Base-by-base conservation (phyloP, 2,888 invertebrate species). In the Phytoseiulus persimilis region DNA sequence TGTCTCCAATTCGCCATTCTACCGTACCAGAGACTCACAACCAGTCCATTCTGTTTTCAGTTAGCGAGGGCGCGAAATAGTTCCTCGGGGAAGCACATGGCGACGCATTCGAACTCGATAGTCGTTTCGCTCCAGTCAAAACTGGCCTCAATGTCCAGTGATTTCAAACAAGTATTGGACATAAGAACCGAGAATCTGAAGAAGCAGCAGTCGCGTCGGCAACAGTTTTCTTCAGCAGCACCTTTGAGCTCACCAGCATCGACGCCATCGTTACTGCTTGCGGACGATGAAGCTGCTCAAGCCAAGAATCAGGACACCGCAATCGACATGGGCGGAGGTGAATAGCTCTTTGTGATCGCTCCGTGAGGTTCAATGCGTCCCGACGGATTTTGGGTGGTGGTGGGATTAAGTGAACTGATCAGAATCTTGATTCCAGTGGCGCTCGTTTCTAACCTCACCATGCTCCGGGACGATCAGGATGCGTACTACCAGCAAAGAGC, bases 101-200 rank as follows among this genome's bases (percentile, higher is more conserved):
- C 96, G 91, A 96, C 96, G 91, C 97, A 97, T 94, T 96, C 97
- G 90, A 97, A 96, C 89, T 97, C 96, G 92, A 97, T 98, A 91
- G 98, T 98, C 14, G 94, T 98, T 90, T 96, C 97, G 6, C 93
- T 97, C 90, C 97, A 97, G 89, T 98, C 98, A 0, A 96, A 98
- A 93, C 94, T 99, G 91, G 99, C 98, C 65, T 95, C 95, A 91
- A 98, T 99, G 96, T 98, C 98, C 89, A 97, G 96, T 91, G 97
- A 98, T 92, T 99, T 99, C 93, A 98, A 99, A 93, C 96, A 96
- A 94, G 83, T 90, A 32, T 32, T 90, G 32, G 84, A 46, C 31
- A 65, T 45, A 89, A 84, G 46, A 89, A 90, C 45, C n/a, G 83
- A 95, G 95, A 99, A 98, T 94, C 94, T 99, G 92, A 97, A 97